A percentile compares a stretch with the other conserved stretches of the same genome.
Evolutionary conservation across 2,888 invertebrate species (phyloP).

Genomic region (Anarsia innoxiella): DNA sequence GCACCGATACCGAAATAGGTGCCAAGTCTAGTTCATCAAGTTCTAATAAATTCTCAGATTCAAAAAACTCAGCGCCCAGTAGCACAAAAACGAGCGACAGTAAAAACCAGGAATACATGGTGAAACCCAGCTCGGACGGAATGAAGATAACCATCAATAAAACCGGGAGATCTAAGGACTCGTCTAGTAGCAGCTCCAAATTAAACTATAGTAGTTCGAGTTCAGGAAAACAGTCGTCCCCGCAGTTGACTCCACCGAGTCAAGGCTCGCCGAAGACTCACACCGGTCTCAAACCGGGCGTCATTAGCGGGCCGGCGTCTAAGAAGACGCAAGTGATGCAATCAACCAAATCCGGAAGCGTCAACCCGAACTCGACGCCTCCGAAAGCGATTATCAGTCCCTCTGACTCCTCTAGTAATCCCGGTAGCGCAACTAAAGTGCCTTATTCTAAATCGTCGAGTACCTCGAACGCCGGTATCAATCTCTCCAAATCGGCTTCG

Average conservation of each 20-base stretch:
- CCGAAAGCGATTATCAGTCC: conserved; percentile 60
- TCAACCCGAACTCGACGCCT: conserved; percentile 56
- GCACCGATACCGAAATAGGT: conserved; percentile 67
- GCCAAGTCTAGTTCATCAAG: conserved; percentile 64
- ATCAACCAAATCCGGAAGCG: conserved; percentile 57
- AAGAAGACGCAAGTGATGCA: conserved; percentile 83
- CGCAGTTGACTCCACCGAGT: conserved; percentile 63
- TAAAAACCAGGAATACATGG: conserved; percentile 90
- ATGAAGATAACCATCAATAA: conserved; percentile 95
- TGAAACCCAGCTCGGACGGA: conserved; percentile 90
- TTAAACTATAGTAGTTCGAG: conserved; percentile 60
- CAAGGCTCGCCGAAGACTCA: conserved; percentile 86
- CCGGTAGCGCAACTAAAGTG: conserved; percentile 52
- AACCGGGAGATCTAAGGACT: conserved; percentile 83
- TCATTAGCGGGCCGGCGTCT: conserved; percentile 90
- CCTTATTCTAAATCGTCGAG: conserved; percentile 67
- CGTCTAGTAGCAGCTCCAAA: conserved; percentile 66
- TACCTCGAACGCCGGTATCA: conserved; percentile 55
- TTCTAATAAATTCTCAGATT: conserved; percentile 62
- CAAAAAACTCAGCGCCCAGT: conserved; percentile 54
- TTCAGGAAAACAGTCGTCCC: conserved; percentile 63
- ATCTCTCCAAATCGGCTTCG: conserved; percentile 61
- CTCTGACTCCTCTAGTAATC: conserved; percentile 47
- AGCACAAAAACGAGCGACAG: conserved; percentile 56
- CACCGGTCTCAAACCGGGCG: conserved; percentile 89